phyloP scores from a whole-genome alignment of 1,140 invertebrate species.

The Lasaia peninsularis region DNA sequence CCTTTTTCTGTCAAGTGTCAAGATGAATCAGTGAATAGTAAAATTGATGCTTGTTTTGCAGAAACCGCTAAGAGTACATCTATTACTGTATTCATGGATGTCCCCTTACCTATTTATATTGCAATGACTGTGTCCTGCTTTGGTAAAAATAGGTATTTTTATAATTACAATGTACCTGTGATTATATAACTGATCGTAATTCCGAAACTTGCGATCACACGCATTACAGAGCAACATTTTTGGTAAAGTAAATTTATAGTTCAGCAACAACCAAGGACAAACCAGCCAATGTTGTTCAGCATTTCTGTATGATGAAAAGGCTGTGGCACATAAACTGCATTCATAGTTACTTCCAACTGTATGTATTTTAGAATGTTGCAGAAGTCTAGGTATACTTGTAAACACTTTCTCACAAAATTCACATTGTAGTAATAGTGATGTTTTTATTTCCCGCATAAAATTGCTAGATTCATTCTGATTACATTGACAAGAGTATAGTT shows the following conservation, averaged over 20 bases:
- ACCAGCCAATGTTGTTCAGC: conserved; percentile 62
- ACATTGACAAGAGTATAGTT: conserved; percentile 49
- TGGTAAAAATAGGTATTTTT: not conserved
- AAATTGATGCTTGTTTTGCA: no score
- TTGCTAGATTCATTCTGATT: conserved; percentile 41
- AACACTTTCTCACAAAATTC: conserved; percentile 72
- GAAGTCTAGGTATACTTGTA: conserved; percentile 59
- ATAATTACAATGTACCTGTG: conserved; percentile 46
- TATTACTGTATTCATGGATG: no score
- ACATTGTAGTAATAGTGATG: conserved; percentile 51
- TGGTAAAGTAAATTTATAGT: conserved; percentile 58
- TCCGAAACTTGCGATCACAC: conserved; percentile 69
- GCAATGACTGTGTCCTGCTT: no score
- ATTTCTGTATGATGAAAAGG: conserved; percentile 57
- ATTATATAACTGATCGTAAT: conserved; percentile 67
- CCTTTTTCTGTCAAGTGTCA: no score
- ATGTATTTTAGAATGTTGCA: conserved; percentile 59
- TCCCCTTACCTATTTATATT: no score
- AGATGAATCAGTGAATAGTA: no score
- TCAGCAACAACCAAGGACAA: conserved; percentile 57
- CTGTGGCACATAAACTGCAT: conserved; percentile 55
- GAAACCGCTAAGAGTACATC: no score
- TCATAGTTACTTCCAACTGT: conserved; percentile 57
- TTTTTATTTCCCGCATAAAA: conserved; percentile 57
- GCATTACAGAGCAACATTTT: conserved; percentile 65